These are phyloP conservation scores for Drymonia ruficornis DNA, from an alignment of 2,888 invertebrate species.

Conservation along the genomic window DNA sequence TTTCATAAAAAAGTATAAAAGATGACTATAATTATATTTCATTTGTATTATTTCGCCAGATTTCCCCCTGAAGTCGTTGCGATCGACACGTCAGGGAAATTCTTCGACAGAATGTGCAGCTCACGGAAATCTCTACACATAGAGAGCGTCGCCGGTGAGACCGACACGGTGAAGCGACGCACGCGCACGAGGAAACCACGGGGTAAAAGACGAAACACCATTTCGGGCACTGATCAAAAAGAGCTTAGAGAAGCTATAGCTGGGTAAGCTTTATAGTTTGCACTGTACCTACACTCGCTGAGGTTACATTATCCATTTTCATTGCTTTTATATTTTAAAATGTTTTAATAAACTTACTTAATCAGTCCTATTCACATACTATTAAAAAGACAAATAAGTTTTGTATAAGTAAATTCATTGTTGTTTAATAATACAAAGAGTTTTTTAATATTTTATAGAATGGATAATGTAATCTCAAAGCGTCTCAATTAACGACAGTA, in stretches of 20 bases:
- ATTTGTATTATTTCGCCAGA: slow-evolving; percentile 69
- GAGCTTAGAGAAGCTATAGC: slow-evolving; percentile 94
- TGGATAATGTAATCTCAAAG: slow-evolving; percentile 73
- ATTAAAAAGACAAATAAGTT: no score
- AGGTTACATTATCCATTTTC: slow-evolving; percentile 68
- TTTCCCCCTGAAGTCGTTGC: slow-evolving; percentile 95
- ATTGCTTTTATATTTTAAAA: slow-evolving; percentile 5
- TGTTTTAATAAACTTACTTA: no score
- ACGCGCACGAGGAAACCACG: slow-evolving; percentile 90
- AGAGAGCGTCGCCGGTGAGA: slow-evolving; percentile 76
- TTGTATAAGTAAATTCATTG: no score
- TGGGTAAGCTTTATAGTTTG: slow-evolving; percentile 88
- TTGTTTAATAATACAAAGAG: neutral
- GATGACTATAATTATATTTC: neutral
- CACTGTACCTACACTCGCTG: slow-evolving; percentile 68
- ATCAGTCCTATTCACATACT: no score
- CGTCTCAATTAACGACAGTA: slow-evolving; percentile 65
- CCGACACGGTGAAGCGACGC: slow-evolving; percentile 88
- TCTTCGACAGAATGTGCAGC: slow-evolving; percentile 95
- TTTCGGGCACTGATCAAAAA: slow-evolving; percentile 95
- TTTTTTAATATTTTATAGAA: slow-evolving; percentile 20
- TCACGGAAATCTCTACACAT: slow-evolving; percentile 92
- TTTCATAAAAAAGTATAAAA: neutral
- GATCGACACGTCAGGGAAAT: slow-evolving; percentile 94
- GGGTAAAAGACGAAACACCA: slow-evolving; percentile 94